Percentiles rank a stretch among this genome's conserved stretches.
phyloP scores from a whole-genome alignment of 2,888 invertebrate species.

The Protodeltote pygarga region DNA sequence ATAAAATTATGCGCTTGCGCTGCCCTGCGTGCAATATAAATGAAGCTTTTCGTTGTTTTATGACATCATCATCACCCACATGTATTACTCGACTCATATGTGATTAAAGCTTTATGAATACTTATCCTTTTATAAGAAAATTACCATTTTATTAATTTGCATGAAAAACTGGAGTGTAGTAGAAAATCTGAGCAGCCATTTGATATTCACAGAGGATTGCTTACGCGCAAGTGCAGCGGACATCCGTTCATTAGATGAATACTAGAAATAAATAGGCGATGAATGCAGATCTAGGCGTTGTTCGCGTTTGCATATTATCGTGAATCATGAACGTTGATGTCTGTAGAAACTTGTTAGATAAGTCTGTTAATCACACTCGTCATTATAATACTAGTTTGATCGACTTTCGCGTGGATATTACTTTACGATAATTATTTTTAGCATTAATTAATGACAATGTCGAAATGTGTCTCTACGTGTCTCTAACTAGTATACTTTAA shows the following conservation, averaged over 20 bases:
- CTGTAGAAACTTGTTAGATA: constrained; percentile 22
- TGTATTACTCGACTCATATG: too few species aligned
- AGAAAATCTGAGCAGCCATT: constrained; percentile 15
- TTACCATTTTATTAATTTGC: constrained; percentile 17
- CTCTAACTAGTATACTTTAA: too few species aligned
- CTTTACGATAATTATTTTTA: too few species aligned
- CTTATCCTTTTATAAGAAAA: too few species aligned
- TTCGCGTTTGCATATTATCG: constrained; percentile 38
- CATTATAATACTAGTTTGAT: too few species aligned
- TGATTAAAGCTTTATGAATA: too few species aligned
- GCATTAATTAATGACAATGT: too few species aligned
- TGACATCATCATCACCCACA: constrained; percentile 18
- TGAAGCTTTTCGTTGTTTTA: constrained; percentile 10
- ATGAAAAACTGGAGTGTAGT: constrained; percentile 1
- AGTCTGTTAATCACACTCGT: constrained; percentile 23
- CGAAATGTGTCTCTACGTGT: too few species aligned
- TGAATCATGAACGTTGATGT: constrained; percentile 28
- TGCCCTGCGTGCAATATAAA: constrained; percentile 26
- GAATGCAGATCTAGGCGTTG: constrained; percentile 16
- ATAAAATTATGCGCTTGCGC: constrained; percentile 48
- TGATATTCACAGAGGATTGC: constrained; percentile 18
- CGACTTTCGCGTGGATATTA: too few species aligned
- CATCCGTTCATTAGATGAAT: constrained; percentile 39
- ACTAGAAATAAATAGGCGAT: constrained; percentile 8
- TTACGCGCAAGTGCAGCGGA: constrained; percentile 35